Evolutionary conservation across 1,140 invertebrate genomes (phyloP).

Genomic region (Ectropis grisescens): DNA sequence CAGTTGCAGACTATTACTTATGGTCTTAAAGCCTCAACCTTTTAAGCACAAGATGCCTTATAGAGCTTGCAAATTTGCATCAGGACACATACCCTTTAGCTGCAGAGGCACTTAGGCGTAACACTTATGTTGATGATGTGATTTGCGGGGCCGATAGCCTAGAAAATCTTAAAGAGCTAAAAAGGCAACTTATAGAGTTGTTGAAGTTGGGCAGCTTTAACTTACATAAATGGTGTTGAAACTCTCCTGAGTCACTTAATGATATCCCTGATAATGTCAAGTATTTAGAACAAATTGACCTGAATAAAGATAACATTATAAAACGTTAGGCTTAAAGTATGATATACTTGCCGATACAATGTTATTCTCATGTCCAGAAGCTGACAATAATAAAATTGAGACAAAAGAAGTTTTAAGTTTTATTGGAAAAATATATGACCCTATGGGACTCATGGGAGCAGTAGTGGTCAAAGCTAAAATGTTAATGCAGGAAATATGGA

Average conservation of each 20-base stretch:
- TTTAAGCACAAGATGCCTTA: not conserved
- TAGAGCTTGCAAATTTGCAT: not conserved
- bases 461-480: too few relatives aligned
- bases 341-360: too few relatives aligned
- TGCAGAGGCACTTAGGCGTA: not conserved
- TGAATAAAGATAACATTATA: too few relatives aligned
- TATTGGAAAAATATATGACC: too few relatives aligned
- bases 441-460: too few relatives aligned
- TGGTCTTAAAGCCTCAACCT: not conserved
- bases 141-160: not conserved
- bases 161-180: not conserved
- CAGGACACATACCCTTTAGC: not conserved
- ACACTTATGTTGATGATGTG: not conserved
- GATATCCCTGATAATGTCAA: too few relatives aligned
- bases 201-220: not conserved
- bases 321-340: too few relatives aligned
- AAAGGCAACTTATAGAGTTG: not conserved
- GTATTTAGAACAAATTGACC: too few relatives aligned
- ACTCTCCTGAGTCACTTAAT: not conserved
- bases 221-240: not conserved
- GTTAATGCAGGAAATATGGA: too few relatives aligned
- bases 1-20: not conserved
- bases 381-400: too few relatives aligned
- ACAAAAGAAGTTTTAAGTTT: too few relatives aligned
- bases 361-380: too few relatives aligned